These are phyloP conservation scores for Endomychus coccineus DNA, from an alignment of 2,888 invertebrate species.

Conservation along the genomic window DNA sequence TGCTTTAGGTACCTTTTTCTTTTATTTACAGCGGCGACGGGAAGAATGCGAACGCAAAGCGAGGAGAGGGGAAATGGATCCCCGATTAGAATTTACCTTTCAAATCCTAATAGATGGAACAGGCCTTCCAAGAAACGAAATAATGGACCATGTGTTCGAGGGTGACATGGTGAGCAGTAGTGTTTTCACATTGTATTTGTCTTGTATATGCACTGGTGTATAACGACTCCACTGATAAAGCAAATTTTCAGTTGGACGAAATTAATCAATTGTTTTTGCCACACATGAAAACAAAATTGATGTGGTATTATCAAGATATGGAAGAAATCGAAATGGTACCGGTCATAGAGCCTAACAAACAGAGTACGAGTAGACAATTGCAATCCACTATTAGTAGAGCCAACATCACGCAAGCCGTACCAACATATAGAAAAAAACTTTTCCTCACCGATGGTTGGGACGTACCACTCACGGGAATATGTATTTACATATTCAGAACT, in stretches of 20 bases:
- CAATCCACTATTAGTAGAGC: constrained; percentile 33
- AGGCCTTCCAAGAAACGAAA: constrained; percentile 70
- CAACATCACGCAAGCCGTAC: constrained; percentile 43
- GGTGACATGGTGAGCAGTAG: constrained; percentile 66
- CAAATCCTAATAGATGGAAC: constrained; percentile 81
- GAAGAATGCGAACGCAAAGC: constrained; percentile 92
- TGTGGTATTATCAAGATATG: constrained; percentile 86
- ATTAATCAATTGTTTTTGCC: constrained; percentile 81
- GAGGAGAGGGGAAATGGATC: constrained; percentile 86
- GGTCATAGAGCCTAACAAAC: constrained; percentile 32
- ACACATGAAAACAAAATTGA: constrained; percentile 74
- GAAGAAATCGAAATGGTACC: constrained; percentile 54
- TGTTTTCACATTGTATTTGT: neutral
- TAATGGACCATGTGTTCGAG: constrained; percentile 87
- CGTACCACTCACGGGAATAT: constrained; percentile 70
- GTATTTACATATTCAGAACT: constrained; percentile 79
- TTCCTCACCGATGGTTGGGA: constrained; percentile 83
- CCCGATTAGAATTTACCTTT: constrained; percentile 83
- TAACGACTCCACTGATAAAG: neutral
- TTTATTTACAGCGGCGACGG: constrained; percentile 54
- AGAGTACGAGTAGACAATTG: constrained; percentile 34
- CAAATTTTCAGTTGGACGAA: constrained; percentile 62
- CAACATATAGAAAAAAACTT: constrained; percentile 61
- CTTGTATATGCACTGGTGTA: neutral
- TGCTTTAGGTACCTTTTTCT: neutral